Evolutionary conservation across 2,113 vertebrate genomes (phyloP), one percentile per base, ranked within the genome.

Genomic region (Gymnogyps californianus): DNA sequence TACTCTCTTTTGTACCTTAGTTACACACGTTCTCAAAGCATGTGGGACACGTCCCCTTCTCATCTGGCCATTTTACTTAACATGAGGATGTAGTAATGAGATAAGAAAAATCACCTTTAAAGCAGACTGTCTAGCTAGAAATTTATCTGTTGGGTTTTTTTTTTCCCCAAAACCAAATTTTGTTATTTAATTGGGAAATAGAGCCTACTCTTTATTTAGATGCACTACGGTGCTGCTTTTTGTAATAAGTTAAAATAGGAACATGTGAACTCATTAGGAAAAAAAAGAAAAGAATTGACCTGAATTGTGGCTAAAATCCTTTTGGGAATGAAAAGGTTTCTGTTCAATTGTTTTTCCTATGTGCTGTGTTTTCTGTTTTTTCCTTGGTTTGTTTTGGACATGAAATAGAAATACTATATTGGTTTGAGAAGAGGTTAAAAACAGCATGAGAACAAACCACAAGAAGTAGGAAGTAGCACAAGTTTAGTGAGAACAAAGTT

Each of bases 311-410:
- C 13, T 76, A 38, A 89, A 89, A 59, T 80, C 80, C 85, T 85
- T 89, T 81, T 54, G 85, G 93, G 89, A 95, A 89, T 76, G 89
- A 85, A 65, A 85, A 81, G 57, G 80, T 84, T 95, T 92, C 75
- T 89, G 51, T 71, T 76, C 69, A 76, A 92, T 95, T 80, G 94
- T 93, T 85, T 91, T 89, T 90, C 19, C 0, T 28, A 6, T 83
- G 29, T 77, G 67, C 67, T 86, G 18, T 54, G 72, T 89, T 96
- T 95, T 89, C 76, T 90, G 46, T 8, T 91, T 92, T 95, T 92
- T 66, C 67, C 90, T 96, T 67, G 59, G 77, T 95, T 96, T 94
- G 83, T 95, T 97, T 96, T 94, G 83, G 94, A 94, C 12, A 3
- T 58, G 72, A 62, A 83, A 42, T 78, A 78, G 83, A 87, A 96